Base-by-base conservation (phyloP, 2,888 invertebrate species). In the Metallyticus violacea region DNA sequence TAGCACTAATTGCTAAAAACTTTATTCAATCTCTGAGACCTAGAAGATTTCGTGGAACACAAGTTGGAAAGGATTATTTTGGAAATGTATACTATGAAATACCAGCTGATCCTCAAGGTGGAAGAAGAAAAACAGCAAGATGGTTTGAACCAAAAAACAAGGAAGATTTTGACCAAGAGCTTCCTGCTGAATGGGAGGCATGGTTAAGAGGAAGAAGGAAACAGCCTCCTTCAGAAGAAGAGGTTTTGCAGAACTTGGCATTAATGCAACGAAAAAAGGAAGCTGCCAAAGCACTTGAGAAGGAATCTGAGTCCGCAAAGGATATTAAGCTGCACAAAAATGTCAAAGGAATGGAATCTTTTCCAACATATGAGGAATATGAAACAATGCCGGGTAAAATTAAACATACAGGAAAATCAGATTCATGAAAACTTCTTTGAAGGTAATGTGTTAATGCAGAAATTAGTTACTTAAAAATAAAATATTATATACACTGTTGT, bases 151-250 rank as follows among this genome's bases (percentile, higher is more conserved):
- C 97, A 0, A 92, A 93, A 80, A 93, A 94, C 26, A 93, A 93
- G 79, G 94, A 95, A 87, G 91, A 93, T 28, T 96, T 96, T 89
- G 94, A 95, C 88, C 94, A 95, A 90, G 96, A 96, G 90, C 90
- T 97, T 89, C 96, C 97, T 0, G 94, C 96, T 0, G 97, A 97
- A 92, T 98, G 98, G 98, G 97, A 97, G 90, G 93, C 97, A 7
- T 98, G 97, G 97, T 92, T 98, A 81, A 93, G 97, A 89, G 93
- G 94, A 89, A 92, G 95, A 89, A 93, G 95, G 89, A 90, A 89
- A 1, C 93, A 94, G 0, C 95, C 97, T 79, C 97, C 97, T 0
- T 93, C 94, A 0, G 94, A 93, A 88, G 95, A 96, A 88, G 97
- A 97, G 92, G 92, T 97, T 7, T 92, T 93, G 9, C 93, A 92